Percentiles rank a stretch among this genome's conserved stretches.
Evolutionary conservation across 2,797 vertebrate genomes (phyloP).

Genomic region (Sphaeramia orbicularis): DNA sequence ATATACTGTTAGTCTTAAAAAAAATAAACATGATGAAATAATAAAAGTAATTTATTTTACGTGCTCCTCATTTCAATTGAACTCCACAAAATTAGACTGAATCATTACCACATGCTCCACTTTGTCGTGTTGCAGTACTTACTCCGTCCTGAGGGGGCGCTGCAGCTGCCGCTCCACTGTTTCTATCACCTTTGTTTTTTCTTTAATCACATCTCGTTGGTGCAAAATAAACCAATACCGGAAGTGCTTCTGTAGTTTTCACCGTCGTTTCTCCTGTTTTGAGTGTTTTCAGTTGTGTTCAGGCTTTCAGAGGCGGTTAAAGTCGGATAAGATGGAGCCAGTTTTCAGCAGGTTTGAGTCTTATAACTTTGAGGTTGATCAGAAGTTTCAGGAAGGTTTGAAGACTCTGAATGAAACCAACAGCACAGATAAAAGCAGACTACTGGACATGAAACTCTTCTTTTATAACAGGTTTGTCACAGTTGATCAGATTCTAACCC

Average conservation of each 20-base stretch:
- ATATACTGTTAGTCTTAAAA: too few species aligned
- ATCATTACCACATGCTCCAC: accelerated
- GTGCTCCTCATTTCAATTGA: neutral
- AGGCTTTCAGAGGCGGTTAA: neutral
- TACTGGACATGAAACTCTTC: slow-evolving; percentile 78
- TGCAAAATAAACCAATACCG: neutral
- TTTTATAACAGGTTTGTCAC: slow-evolving; percentile 79
- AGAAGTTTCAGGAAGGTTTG: slow-evolving; percentile 69
- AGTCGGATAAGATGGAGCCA: slow-evolving; percentile 61
- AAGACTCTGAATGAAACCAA: slow-evolving; percentile 32
- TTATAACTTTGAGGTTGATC: slow-evolving; percentile 76
- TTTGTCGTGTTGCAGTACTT: neutral
- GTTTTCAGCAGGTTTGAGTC: slow-evolving; percentile 73
- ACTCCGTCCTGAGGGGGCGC: slow-evolving; percentile 16
- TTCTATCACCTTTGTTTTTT: neutral
- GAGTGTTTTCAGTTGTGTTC: neutral
- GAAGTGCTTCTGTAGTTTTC: slow-evolving; percentile 9
- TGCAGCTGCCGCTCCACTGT: neutral
- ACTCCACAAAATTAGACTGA: neutral
- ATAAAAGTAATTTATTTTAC: too few species aligned
- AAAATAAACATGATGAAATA: too few species aligned
- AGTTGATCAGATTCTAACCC: too few species aligned
- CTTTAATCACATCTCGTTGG: slow-evolving; percentile 40
- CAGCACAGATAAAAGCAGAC: slow-evolving; percentile 7
- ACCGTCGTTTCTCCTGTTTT: neutral